phyloP scores from a whole-genome alignment of 2,797 vertebrate genomes.

The Etheostoma perlongum region DNA sequence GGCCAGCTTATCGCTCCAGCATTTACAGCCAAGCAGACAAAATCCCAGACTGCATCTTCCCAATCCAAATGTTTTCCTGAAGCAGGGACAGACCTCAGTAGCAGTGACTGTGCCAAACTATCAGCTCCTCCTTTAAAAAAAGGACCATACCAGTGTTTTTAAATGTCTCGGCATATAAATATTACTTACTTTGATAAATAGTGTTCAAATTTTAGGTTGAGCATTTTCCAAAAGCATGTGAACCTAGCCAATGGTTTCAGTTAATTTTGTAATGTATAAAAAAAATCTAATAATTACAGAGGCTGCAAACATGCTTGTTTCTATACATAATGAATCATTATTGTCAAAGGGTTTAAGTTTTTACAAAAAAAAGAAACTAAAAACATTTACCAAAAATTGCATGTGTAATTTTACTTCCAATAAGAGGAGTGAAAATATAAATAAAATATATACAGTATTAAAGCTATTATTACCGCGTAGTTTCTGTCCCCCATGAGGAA shows the following conservation, averaged over 20 bases:
- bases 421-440: too few species aligned
- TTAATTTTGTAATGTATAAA: too few species aligned
- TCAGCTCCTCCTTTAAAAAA: constrained; percentile 46
- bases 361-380: too few species aligned
- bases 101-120: constrained; percentile 40
- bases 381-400: too few species aligned
- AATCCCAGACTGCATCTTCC: constrained; percentile 58
- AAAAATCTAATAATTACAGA: fast-evolving
- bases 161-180: neutral
- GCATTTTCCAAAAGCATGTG: neutral
- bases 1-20: constrained; percentile 18
- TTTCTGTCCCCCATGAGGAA: too few species aligned
- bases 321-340: neutral
- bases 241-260: neutral
- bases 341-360: neutral
- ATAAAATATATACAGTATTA: too few species aligned
- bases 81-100: constrained; percentile 25
- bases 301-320: neutral
- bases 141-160: constrained; percentile 14
- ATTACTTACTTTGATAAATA: neutral
- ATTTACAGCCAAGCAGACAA: constrained; percentile 50
- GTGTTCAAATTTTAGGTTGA: neutral
- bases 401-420: too few species aligned
- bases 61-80: constrained; percentile 41
- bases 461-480: too few species aligned